phyloP scores from a whole-genome alignment of 1,140 invertebrate species.

The Zaprionus taronus region DNA sequence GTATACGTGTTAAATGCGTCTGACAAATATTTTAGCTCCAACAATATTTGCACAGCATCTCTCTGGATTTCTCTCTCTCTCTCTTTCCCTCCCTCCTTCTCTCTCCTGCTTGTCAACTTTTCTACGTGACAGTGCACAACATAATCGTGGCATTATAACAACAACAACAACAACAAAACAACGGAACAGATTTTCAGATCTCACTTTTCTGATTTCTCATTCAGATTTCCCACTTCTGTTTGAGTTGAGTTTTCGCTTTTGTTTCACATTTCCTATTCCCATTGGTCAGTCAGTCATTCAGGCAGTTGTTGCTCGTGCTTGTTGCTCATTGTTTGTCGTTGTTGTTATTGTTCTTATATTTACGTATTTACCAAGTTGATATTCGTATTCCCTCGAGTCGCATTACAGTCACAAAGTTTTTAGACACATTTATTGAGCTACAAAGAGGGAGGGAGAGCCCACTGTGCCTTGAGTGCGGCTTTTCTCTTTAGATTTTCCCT shows the following conservation, averaged over 20 bases:
- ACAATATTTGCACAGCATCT: constrained; percentile 65
- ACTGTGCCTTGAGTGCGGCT: constrained; percentile 31
- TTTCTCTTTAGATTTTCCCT: constrained; percentile 20
- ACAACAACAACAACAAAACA: constrained; percentile 18
- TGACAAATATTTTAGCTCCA: constrained; percentile 69
- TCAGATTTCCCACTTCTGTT: constrained; percentile 22
- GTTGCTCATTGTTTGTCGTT: constrained; percentile 26
- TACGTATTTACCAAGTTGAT: constrained; percentile 55
- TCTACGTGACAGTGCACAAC: constrained; percentile 52
- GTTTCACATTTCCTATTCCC: constrained; percentile 71
- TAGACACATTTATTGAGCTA: constrained; percentile 52
- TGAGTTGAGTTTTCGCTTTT: constrained; percentile 55
- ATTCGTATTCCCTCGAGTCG: constrained; percentile 67
- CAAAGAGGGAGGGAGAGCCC: constrained; percentile 20
- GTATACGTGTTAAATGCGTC: constrained; percentile 78
- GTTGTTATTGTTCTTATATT: constrained; percentile 43
- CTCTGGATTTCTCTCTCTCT: constrained; percentile 4
- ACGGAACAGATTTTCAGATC: constrained; percentile 51
- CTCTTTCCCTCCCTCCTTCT: not conserved
- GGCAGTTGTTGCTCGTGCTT: constrained; percentile 2
- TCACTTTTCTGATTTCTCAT: constrained; percentile 43
- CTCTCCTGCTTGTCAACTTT: constrained; percentile 37
- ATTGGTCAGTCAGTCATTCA: constrained; percentile 59
- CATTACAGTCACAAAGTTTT: constrained; percentile 68
- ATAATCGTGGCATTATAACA: constrained; percentile 72